Conservation (phyloP, 1,140 invertebrate genomes). For the Papilio aristodemus region DNA sequence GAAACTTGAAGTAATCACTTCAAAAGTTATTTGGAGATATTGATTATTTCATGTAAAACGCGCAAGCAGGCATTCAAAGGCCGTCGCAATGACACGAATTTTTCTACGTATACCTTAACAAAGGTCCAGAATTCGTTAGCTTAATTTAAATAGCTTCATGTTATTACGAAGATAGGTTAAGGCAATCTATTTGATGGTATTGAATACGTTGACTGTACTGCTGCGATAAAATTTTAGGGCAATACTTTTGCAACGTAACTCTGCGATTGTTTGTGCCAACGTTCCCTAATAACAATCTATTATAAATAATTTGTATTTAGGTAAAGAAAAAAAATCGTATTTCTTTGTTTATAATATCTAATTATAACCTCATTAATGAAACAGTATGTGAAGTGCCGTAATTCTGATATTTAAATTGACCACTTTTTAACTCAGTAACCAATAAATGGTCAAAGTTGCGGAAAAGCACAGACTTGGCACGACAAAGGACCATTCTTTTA, state of each 20-base stretch:
- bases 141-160: conserved; percentile 39
- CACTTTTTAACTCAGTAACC: no score
- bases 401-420: no score
- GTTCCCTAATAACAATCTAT: neutral
- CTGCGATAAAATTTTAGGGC: conserved; percentile 43
- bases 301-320: no score
- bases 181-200: conserved; percentile 57
- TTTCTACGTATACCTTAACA: conserved; percentile 33
- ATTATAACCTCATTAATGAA: no score
- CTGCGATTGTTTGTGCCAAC: conserved; percentile 36
- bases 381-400: no score
- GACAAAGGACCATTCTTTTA: no score
- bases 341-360: no score
- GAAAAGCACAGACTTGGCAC: no score
- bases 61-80: neutral
- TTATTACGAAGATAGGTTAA: conserved; percentile 28
- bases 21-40: neutral
- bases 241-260: conserved; percentile 36
- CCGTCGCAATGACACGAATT: conserved; percentile 37
- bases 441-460: no score
- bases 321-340: no score
- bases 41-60: conserved; percentile 9
- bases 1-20: neutral
- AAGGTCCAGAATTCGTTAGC: conserved; percentile 31
- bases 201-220: conserved; percentile 45